Percentiles rank a stretch among this genome's conserved stretches.
Evolutionary conservation across 2,888 invertebrate genomes (phyloP).

Genomic region (Seira ritae): DNA sequence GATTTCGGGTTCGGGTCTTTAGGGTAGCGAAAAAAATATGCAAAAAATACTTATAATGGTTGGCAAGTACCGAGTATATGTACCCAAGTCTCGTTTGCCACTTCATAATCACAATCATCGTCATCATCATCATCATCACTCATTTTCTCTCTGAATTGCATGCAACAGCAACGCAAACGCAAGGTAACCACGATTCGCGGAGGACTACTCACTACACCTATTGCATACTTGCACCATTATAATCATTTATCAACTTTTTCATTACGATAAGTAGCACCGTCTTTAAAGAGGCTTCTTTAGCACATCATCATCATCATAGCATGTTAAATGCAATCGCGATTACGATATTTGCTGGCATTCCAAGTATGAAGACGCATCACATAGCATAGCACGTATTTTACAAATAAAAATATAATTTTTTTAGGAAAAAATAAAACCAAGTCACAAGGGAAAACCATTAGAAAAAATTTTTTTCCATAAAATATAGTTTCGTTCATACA

Average conservation of each 20-base stretch:
- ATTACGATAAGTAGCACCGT: not conserved
- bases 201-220: not conserved
- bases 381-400: not conserved
- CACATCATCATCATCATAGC: not conserved
- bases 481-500: not conserved
- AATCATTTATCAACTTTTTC: not conserved
- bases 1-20: not conserved
- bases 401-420: conserved; percentile 13
- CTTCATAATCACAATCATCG: not conserved
- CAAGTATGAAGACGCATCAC: not conserved
- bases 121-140: not conserved
- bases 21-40: too few species aligned
- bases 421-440: conserved; percentile 36
- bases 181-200: not conserved
- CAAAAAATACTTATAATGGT: too few species aligned
- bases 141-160: not conserved
- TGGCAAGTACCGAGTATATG: too few species aligned
- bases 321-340: too few species aligned
- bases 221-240: not conserved
- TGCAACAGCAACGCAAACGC: too few species aligned
- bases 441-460: conserved; percentile 44
- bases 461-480: not conserved
- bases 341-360: not conserved
- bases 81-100: not conserved
- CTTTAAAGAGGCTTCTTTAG: not conserved